Conservation (phyloP, 64 coral and sea anemone genomes). For the Pachyseris speciosa region DNA sequence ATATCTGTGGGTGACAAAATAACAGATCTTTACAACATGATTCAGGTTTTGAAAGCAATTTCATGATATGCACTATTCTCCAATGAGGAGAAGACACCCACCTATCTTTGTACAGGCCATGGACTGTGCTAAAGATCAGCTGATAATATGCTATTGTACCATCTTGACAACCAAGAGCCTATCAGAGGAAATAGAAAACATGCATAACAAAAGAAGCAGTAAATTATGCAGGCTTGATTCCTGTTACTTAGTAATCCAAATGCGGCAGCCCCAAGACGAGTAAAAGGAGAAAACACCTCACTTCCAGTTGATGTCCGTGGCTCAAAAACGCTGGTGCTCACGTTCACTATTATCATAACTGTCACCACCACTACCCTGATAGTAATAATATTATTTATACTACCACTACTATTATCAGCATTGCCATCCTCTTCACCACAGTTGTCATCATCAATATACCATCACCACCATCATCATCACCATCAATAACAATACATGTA, state of each 20-base stretch:
- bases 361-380: not conserved
- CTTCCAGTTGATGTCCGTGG: too few relatives aligned
- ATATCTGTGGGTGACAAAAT: constrained; percentile 40
- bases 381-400: not conserved
- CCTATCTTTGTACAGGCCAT: constrained; percentile 99
- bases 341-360: not conserved
- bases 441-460: not conserved
- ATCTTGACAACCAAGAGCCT: constrained; percentile 97
- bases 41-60: too few relatives aligned
- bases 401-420: not conserved
- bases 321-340: too few relatives aligned
- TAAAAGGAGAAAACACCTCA: too few relatives aligned
- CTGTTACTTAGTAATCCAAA: too few relatives aligned
- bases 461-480: too few relatives aligned
- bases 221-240: too few relatives aligned
- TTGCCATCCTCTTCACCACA: not conserved
- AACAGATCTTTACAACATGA: not conserved
- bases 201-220: too few relatives aligned
- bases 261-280: too few relatives aligned
- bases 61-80: too few relatives aligned
- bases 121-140: constrained; percentile 94
- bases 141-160: constrained; percentile 99
- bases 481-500: not conserved
- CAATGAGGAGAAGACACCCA: too few relatives aligned
- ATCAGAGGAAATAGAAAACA: not conserved